Percentiles rank a stretch among this genome's conserved stretches.
Conservation (phyloP, 1,140 invertebrate genomes). For the Lutraria rhynchaena region DNA sequence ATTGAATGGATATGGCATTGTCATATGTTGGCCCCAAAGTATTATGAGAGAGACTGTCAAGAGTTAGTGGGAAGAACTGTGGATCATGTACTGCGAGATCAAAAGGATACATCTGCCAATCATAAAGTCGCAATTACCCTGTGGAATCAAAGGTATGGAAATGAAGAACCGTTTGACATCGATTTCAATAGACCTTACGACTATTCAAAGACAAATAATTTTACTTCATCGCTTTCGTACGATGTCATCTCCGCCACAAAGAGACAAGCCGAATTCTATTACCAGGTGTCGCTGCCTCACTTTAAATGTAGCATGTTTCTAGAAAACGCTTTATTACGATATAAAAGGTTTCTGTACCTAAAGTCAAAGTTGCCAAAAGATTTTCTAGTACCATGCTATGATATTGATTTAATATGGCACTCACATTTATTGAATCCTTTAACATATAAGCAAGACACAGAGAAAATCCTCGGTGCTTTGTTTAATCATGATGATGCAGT, state of each 20-base stretch:
- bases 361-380: constrained; percentile 80
- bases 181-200: constrained; percentile 21
- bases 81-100: constrained; percentile 78
- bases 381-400: constrained; percentile 84
- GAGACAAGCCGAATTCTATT: constrained; percentile 80
- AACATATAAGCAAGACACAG: constrained; percentile 80
- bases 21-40: constrained; percentile 81
- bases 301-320: constrained; percentile 82
- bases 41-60: constrained; percentile 82
- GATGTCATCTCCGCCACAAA: constrained; percentile 80
- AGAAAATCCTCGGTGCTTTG: constrained; percentile 76
- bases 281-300: constrained; percentile 83
- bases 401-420: constrained; percentile 83
- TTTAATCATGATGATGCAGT: constrained; percentile 33
- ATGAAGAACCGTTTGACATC: constrained; percentile 69
- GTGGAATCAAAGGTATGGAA: constrained; percentile 70
- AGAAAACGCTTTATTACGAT: constrained; percentile 79
- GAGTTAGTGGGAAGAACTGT: constrained; percentile 77
- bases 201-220: neutral
- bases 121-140: constrained; percentile 61
- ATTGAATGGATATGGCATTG: constrained; percentile 84
- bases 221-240: constrained; percentile 70
- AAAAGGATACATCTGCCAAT: neutral
- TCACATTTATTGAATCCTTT: constrained; percentile 82
- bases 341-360: constrained; percentile 82